Evolutionary conservation across 1,140 invertebrate species (phyloP).

Genomic region (Caerostris extrusa): DNA sequence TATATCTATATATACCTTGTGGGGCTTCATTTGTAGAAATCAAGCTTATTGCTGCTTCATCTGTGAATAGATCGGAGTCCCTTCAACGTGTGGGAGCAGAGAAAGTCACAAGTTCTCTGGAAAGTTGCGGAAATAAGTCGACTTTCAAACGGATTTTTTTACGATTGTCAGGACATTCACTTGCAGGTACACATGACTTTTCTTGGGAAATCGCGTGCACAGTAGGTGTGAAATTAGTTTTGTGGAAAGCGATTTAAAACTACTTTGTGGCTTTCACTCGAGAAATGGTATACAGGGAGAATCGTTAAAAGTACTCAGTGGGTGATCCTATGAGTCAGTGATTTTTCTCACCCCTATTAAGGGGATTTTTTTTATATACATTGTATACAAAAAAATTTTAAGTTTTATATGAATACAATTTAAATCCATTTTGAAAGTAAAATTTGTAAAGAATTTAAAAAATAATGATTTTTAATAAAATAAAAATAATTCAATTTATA

Average conservation of each 20-base stretch:
- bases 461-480: no score
- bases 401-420: no score
- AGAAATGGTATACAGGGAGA: not conserved
- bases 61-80: not conserved
- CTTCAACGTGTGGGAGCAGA: conserved; percentile 53
- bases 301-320: not conserved
- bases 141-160: conserved; percentile 12
- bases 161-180: conserved; percentile 39
- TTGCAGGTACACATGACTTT: conserved; percentile 40
- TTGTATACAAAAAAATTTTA: no score
- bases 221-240: conserved; percentile 3
- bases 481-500: no score
- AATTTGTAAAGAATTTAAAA: no score
- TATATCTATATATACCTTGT: conserved; percentile 39
- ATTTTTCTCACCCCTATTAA: not conserved
- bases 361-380: no score
- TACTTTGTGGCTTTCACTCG: not conserved
- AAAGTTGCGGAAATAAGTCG: conserved; percentile 67
- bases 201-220: conserved; percentile 27
- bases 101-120: conserved; percentile 60
- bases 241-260: not conserved
- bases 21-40: conserved; percentile 56
- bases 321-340: not conserved
- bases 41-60: conserved; percentile 62
- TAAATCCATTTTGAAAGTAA: no score